Evolutionary conservation across 2,113 vertebrate species (phyloP).

Genomic region (Psilopogon haemacephalus): DNA sequence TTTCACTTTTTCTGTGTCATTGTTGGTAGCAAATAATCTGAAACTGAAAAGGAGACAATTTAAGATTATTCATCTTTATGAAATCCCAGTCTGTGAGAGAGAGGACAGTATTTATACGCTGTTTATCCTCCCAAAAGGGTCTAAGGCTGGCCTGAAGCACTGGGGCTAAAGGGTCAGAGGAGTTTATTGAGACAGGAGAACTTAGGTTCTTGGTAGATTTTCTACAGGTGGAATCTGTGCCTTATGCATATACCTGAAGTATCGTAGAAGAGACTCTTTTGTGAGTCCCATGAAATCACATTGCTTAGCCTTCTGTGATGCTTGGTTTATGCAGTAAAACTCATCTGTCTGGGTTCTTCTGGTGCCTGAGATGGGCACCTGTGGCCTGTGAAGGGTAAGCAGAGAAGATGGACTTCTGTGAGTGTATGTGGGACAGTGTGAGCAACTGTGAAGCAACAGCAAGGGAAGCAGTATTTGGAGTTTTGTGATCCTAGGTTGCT

Average conservation of each 20-base stretch:
- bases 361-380: background rate
- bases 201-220: background rate
- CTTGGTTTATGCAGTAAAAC: background rate
- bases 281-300: background rate
- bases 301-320: background rate
- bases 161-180: background rate
- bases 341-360: background rate
- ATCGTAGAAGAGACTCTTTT: background rate
- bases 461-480: background rate
- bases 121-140: background rate
- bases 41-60: background rate
- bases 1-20: background rate
- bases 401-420: background rate
- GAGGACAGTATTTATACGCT: background rate
- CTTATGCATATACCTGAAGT: background rate
- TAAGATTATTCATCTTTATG: background rate
- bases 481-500: background rate
- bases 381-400: background rate
- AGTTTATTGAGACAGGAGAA: background rate
- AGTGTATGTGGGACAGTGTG: background rate
- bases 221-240: background rate
- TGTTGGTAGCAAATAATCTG: background rate
- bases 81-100: background rate
- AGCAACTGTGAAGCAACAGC: background rate
- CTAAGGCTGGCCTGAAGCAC: background rate